Percentiles rank a stretch among this genome's conserved stretches.
Conservation (phyloP, 2,113 vertebrate genomes). For the Scortum barcoo region DNA sequence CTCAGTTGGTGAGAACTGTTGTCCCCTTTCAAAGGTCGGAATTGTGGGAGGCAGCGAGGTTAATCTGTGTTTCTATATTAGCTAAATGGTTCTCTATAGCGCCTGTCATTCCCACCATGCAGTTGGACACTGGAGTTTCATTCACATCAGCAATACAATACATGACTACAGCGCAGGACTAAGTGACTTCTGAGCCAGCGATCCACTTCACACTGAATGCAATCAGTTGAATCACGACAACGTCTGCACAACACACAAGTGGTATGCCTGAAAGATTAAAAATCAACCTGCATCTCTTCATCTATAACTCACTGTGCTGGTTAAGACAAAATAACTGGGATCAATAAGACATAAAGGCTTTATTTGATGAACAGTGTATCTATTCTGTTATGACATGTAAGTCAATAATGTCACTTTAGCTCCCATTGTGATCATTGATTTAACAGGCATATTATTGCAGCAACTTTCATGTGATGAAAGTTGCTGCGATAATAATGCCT, state of each 20-base stretch:
- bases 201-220: conserved; percentile 42
- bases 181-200: conserved; percentile 12
- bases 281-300: background rate
- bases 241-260: conserved; percentile 9
- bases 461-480: background rate
- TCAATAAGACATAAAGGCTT: background rate
- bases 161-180: conserved; percentile 28
- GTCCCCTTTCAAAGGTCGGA: conserved; percentile 66
- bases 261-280: conserved; percentile 2
- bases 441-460: background rate
- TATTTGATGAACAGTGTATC: background rate
- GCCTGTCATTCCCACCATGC: conserved; percentile 64
- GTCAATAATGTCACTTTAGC: background rate
- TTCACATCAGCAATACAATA: conserved; percentile 68
- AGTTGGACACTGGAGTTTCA: conserved; percentile 52
- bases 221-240: conserved; percentile 47
- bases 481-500: too few species aligned
- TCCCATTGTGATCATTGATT: background rate
- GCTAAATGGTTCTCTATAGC: conserved; percentile 69
- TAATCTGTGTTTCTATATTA: conserved; percentile 75
- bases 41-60: conserved; percentile 68
- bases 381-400: background rate
- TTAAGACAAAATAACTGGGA: background rate
- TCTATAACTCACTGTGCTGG: background rate
- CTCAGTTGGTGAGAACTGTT: conserved; percentile 73